These are phyloP conservation scores for Rhabdomys dilectus DNA, from an alignment of 2,113 vertebrate species.

Conservation along the genomic window DNA sequence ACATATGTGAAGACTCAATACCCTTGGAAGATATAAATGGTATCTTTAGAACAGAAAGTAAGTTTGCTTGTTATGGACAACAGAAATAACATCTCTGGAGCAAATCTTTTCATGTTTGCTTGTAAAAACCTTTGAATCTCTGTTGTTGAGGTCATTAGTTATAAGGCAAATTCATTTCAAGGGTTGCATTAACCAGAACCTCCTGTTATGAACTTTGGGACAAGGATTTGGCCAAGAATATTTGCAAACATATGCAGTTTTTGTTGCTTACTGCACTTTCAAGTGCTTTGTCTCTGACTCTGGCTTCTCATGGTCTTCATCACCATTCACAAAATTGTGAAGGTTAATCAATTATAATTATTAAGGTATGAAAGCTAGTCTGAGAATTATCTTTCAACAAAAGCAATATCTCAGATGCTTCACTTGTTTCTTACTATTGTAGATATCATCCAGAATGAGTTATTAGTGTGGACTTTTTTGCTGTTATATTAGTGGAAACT, in stretches of 20 bases:
- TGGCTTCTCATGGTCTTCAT: not conserved
- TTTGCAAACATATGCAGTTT: no score
- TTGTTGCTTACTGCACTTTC: not conserved
- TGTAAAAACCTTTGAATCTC: not conserved
- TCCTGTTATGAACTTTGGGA: not conserved
- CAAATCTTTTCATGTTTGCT: not conserved
- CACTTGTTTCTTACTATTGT: not conserved
- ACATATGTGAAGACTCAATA: not conserved
- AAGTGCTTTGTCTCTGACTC: not conserved
- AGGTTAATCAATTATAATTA: not conserved
- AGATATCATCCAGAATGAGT: not conserved
- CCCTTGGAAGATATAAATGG: not conserved
- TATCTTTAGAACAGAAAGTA: not conserved
- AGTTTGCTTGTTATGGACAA: not conserved
- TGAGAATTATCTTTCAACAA: not conserved
- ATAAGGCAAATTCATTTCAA: not conserved
- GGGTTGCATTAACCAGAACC: not conserved
- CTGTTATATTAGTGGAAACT: not conserved
- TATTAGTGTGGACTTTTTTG: not conserved
- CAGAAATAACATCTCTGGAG: not conserved
- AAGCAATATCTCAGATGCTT: not conserved
- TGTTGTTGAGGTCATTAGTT: not conserved
- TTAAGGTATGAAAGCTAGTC: not conserved
- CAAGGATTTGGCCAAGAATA: not conserved
- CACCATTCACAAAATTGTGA: not conserved